A percentile compares a stretch with the other conserved stretches of the same genome.
Conservation (phyloP, 2,797 vertebrate species). For the Enteromius argenteus region DNA sequence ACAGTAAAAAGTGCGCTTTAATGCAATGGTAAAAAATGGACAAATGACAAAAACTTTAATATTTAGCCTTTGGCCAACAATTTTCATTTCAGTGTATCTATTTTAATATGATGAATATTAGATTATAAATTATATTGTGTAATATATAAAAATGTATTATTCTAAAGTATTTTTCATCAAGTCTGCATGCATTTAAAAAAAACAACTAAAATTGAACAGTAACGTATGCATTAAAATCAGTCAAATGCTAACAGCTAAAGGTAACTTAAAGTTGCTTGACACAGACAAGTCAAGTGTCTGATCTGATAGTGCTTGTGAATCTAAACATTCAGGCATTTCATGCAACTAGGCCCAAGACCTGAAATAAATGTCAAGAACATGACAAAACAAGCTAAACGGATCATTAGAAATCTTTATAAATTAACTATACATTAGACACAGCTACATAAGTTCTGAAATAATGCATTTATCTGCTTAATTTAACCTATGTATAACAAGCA, state of each 20-base stretch:
- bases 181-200: not conserved
- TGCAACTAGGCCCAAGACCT: conserved; percentile 62
- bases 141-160: too few relatives aligned
- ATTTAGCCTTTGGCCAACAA: not conserved
- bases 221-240: not conserved
- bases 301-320: not conserved
- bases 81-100: not conserved
- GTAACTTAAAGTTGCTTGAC: not conserved
- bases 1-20: too few relatives aligned
- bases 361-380: conserved; percentile 56
- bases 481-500: conserved; percentile 35
- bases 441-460: not conserved
- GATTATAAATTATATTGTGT: too few relatives aligned
- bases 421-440: conserved; percentile 13
- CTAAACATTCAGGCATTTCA: conserved; percentile 25
- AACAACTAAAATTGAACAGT: not conserved
- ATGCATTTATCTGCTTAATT: conserved; percentile 5
- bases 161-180: not conserved
- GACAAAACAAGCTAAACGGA: conserved; percentile 51
- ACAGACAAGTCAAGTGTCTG: not conserved
- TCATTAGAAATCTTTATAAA: not conserved
- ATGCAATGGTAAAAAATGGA: too few relatives aligned
- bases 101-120: not conserved
- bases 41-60: too few relatives aligned
- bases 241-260: not conserved